Conservation (phyloP, 2,888 invertebrate genomes). For the Andrena marginata region DNA sequence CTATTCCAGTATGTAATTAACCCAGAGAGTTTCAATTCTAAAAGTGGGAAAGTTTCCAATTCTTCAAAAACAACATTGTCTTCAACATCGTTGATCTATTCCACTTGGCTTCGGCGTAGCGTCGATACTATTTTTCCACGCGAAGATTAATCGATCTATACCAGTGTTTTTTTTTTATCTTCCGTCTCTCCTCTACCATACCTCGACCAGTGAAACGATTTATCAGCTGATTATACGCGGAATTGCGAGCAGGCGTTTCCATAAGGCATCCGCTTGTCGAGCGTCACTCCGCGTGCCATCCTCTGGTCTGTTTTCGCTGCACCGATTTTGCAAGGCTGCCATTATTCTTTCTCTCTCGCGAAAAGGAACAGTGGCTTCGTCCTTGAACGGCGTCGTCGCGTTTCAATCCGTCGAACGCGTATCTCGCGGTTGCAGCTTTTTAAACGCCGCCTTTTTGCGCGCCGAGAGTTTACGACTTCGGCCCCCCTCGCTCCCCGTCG, state of each 20-base stretch:
- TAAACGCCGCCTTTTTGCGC: background rate
- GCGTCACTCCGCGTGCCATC: constrained; percentile 22
- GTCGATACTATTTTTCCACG: background rate
- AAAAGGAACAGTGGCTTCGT: background rate
- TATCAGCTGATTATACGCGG: constrained; percentile 10
- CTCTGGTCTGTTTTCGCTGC: background rate
- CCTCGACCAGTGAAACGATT: constrained; percentile 15
- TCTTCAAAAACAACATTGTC: background rate
- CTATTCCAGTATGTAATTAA: background rate
- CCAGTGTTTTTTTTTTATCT: background rate
- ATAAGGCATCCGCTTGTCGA: constrained; percentile 10
- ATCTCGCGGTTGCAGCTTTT: constrained; percentile 15
- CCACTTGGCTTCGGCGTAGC: background rate
- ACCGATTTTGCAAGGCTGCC: constrained; percentile 5
- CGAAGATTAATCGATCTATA: constrained; percentile 10
- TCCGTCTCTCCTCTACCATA: background rate
- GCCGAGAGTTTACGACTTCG: background rate
- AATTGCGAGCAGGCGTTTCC: constrained; percentile 29
- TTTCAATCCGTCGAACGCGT: constrained; percentile 16
- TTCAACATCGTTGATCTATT: background rate
- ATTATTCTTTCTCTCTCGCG: background rate
- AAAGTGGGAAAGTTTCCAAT: background rate
- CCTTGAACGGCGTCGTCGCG: constrained; percentile 45
- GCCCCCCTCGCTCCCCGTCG: background rate
- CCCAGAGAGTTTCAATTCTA: background rate